Base-by-base conservation (phyloP, 2,113 vertebrate genomes). In the Sinocyclocheilus rhinocerous region DNA sequence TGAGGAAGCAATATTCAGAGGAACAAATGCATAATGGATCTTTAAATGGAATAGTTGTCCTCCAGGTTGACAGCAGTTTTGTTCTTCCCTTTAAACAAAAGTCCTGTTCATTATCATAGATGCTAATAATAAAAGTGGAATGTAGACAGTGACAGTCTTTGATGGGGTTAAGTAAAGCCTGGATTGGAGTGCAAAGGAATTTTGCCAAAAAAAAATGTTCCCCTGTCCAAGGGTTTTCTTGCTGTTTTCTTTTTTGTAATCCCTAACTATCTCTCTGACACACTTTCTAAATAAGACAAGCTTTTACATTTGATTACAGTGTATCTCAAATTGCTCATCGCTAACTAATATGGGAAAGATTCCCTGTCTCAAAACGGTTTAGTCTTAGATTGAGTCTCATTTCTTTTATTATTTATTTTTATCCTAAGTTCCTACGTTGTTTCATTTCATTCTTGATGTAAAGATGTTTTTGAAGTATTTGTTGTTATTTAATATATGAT, bases 201-300 rank as follows among this genome's bases (percentile, higher is more conserved):
- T 42, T 67, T 24, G 6, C 42, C 39, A n/a, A 0, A 29, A 29
- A 29, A 29, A 29, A 29, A 29, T 29, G 29, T 39, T 55, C 36
- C 12, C 59, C 61, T 52, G 61, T 84, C 55, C 59, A 29, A 20
- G 24, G 39, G 15, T 76, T 59, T 80, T 83, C 18, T 45, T 65
- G 77, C 67, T 55, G 75, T 75, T 63, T 76, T 83, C 15, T 81
- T 75, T 52, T 84, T 65, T 42, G 16, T 84, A 90, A 89, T 90
- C 87, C 67, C 39, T 59, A 59, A 9, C 84, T 81, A 87, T 24
- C 70, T 81, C 63, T 26, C 55, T 70, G 75, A 65, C 86, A 82
- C 72, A 86, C 52, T 85, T 82, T 42, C 80, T 57, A 50, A 48
- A 84, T 76, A 48, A 87, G 72, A 67, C 72, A 42, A 33, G 52